phyloP scores from a whole-genome alignment of 2,888 invertebrate species.

The Aphodius granarius region DNA sequence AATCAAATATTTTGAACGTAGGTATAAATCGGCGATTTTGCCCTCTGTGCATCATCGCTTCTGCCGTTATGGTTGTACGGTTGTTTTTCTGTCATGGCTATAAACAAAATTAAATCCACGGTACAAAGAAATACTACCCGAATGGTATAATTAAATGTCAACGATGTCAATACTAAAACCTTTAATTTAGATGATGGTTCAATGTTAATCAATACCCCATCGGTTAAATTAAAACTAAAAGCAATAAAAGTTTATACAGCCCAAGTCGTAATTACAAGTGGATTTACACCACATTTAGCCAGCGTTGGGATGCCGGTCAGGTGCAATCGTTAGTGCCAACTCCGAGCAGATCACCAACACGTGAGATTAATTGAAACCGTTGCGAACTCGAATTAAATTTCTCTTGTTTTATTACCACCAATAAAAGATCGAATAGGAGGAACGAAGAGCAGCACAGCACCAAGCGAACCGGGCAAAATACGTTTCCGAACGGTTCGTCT shows the following conservation, averaged over 20 bases:
- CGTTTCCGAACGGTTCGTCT: background rate
- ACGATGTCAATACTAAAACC: no score
- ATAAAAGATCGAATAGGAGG: background rate
- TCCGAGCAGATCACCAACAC: background rate
- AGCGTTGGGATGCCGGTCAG: background rate
- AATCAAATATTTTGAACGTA: no score
- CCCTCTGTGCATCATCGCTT: no score
- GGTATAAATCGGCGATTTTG: no score
- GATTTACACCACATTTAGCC: background rate
- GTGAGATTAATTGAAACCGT: background rate
- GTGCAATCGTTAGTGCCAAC: background rate
- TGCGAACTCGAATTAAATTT: background rate
- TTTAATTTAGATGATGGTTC: no score
- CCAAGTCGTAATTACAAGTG: background rate
- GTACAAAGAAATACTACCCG: no score
- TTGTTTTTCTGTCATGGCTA: no score
- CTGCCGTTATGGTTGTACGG: no score
- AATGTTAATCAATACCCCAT: no score
- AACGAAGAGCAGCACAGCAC: no score
- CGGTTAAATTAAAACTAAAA: background rate
- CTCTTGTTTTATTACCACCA: background rate
- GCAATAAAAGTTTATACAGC: background rate
- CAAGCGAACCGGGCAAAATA: background rate
- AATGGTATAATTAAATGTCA: no score
- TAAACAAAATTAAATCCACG: no score